phyloP scores from a whole-genome alignment of 2,797 vertebrate genomes.

The Coluber constrictor region DNA sequence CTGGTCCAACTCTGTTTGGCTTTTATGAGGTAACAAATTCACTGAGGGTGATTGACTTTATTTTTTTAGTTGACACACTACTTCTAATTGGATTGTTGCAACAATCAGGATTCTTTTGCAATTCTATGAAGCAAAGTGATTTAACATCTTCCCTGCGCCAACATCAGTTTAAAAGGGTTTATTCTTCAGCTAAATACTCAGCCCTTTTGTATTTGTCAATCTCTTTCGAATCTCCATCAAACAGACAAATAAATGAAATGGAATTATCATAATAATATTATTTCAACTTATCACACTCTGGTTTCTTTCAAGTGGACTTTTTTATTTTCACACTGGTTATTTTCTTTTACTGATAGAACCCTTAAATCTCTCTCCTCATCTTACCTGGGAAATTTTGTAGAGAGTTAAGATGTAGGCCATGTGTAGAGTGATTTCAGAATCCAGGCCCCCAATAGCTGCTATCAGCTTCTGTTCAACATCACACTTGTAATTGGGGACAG shows the following conservation, averaged over 20 bases:
- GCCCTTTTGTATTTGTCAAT: background rate
- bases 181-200: background rate
- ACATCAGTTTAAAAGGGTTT: background rate
- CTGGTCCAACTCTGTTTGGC: background rate
- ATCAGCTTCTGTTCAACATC: background rate
- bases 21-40: background rate
- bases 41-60: background rate
- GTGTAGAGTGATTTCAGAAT: constrained; percentile 10
- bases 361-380: too few species aligned
- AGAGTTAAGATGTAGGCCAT: too few species aligned
- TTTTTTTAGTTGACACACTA: background rate
- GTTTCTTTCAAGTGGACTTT: too few species aligned
- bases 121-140: background rate
- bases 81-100: background rate
- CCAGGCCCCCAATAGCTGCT: constrained; percentile 10
- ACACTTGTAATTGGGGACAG: constrained; percentile 6
- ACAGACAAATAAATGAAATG: too few species aligned
- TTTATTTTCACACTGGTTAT: too few species aligned
- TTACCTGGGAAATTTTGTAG: too few species aligned
- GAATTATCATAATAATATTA: too few species aligned
- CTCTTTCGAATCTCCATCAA: background rate
- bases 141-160: background rate
- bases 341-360: too few species aligned
- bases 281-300: too few species aligned
- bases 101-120: background rate